Conservation (phyloP, 1,140 invertebrate genomes). For the Drosophila busckii region DNA sequence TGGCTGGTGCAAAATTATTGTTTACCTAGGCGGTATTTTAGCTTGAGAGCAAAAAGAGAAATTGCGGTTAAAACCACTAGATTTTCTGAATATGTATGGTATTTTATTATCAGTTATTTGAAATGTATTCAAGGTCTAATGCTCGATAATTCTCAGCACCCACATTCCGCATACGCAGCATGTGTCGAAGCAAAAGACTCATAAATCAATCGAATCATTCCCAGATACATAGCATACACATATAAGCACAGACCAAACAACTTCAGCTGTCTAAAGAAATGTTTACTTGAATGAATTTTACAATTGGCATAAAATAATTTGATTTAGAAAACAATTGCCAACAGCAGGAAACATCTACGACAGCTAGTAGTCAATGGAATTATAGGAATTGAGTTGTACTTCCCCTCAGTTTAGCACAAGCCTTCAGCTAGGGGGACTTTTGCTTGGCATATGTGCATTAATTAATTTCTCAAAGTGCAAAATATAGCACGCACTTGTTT, state of each 20-base stretch:
- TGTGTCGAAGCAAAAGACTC: constrained; percentile 6
- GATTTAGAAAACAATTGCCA: constrained; percentile 2
- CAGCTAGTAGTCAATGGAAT: not conserved
- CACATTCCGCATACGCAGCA: constrained; percentile 35
- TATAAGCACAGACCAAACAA: constrained; percentile 17
- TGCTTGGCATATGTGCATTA: not conserved
- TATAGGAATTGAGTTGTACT: constrained; percentile 6
- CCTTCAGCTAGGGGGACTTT: constrained; percentile 6
- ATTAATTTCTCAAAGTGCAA: constrained; percentile 13
- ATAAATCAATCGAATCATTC: constrained; percentile 35
- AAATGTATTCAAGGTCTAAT: constrained; percentile 18
- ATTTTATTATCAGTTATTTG: not conserved
- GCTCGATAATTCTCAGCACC: not conserved
- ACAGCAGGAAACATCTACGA: not conserved
- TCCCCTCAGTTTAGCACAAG: not conserved
- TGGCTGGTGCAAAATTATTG: constrained; percentile 1
- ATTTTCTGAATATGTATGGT: too few relatives aligned
- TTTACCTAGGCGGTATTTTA: constrained; percentile 1
- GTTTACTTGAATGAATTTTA: constrained; percentile 49
- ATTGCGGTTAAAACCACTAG: too few relatives aligned
- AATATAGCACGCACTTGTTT: constrained; percentile 7
- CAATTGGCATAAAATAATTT: constrained; percentile 53
- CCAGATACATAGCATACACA: constrained; percentile 2
- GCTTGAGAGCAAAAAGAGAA: too few relatives aligned
- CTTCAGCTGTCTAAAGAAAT: constrained; percentile 32